phyloP scores from a whole-genome alignment of 2,113 vertebrate genomes.

The Monarcha castaneiventris region DNA sequence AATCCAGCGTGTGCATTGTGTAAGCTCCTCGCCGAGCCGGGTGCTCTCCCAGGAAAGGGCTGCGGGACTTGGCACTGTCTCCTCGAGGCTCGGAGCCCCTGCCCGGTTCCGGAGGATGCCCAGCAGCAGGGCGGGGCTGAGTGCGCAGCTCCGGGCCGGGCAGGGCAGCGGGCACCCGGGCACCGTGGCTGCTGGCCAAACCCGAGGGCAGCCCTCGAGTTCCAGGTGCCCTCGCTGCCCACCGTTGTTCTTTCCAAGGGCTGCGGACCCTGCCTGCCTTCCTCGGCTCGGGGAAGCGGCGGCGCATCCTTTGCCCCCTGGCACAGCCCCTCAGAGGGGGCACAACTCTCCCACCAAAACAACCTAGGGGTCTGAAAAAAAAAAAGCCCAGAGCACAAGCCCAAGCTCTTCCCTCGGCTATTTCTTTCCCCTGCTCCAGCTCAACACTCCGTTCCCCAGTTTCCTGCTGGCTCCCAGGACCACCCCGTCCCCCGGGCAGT shows the following conservation, averaged over 20 bases:
- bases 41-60: background rate
- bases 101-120: background rate
- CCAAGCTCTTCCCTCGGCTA: background rate
- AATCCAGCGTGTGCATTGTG: background rate
- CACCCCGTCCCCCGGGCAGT: background rate
- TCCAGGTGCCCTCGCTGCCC: background rate
- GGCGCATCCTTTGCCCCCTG: background rate
- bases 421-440: background rate
- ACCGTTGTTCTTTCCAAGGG: no score
- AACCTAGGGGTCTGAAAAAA: background rate
- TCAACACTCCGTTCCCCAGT: background rate
- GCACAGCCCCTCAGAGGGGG: background rate
- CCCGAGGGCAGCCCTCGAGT: background rate
- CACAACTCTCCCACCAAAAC: background rate
- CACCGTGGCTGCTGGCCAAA: background rate
- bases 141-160: background rate
- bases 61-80: background rate
- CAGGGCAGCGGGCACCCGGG: background rate
- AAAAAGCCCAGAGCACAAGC: rapidly evolving
- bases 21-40: background rate
- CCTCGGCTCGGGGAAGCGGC: background rate
- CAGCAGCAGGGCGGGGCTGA: background rate
- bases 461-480: background rate
- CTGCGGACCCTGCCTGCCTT: background rate
- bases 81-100: background rate